Evolutionary conservation across 2,888 invertebrate species (phyloP).

Genomic region (Scaptomyza parva): DNA sequence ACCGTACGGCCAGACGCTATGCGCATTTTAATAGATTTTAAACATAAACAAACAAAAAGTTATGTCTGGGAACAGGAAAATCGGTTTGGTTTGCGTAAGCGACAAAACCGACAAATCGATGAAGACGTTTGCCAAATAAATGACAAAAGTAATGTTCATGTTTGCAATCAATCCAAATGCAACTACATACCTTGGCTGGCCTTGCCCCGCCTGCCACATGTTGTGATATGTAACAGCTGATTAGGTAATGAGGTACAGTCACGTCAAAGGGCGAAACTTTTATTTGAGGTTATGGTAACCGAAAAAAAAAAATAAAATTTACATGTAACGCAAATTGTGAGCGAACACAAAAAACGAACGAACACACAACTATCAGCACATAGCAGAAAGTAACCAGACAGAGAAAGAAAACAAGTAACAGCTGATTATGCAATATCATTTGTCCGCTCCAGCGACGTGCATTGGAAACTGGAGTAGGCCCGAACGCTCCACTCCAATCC

Average conservation of each 20-base stretch:
- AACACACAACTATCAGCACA: slow-evolving; percentile 36
- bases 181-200: too few relatives aligned
- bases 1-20: slow-evolving; percentile 46
- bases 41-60: slow-evolving; percentile 40
- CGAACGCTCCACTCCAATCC: too few relatives aligned
- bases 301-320: slow-evolving; percentile 57
- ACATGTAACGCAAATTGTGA: slow-evolving; percentile 61
- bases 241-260: slow-evolving; percentile 72
- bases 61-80: slow-evolving; percentile 61
- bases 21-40: slow-evolving; percentile 65
- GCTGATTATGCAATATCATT: slow-evolving; percentile 73
- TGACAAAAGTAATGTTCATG: slow-evolving; percentile 15
- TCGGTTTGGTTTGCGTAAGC: slow-evolving; percentile 17
- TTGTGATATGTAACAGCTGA: slow-evolving; percentile 35
- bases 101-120: slow-evolving; percentile 53
- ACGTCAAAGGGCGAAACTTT: slow-evolving; percentile 56
- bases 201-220: too few relatives aligned
- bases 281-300: slow-evolving; percentile 53
- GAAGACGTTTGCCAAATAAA: slow-evolving; percentile 25
- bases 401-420: slow-evolving; percentile 63
- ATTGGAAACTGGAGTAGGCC: slow-evolving; percentile 68
- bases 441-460: slow-evolving; percentile 68
- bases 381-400: slow-evolving; percentile 19
- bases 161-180: slow-evolving; percentile 51
- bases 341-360: slow-evolving; percentile 35